phyloP scores from a whole-genome alignment of 2,113 vertebrate genomes.

The Chaenogobius annularis region DNA sequence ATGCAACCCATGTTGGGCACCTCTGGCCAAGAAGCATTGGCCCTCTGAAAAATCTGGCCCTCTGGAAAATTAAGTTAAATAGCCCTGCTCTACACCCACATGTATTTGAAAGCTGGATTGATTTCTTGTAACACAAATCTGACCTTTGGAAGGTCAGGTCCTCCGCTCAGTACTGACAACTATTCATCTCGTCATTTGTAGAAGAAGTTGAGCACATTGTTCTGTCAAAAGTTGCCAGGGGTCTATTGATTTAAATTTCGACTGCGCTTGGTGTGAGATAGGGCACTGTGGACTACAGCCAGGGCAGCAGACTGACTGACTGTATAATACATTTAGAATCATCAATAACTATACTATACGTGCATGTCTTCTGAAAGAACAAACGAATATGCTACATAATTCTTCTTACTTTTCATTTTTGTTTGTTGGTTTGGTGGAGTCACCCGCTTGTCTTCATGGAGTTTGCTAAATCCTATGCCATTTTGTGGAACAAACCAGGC shows the following conservation, averaged over 20 bases:
- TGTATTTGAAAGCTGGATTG: background rate
- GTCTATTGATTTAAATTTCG: background rate
- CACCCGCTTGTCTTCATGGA: no score
- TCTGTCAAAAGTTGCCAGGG: background rate
- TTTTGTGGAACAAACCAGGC: no score
- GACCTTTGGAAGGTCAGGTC: background rate
- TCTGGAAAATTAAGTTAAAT: no score
- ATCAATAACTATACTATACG: background rate
- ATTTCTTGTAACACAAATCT: background rate
- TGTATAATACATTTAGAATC: background rate
- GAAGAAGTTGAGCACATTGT: slow-evolving; percentile 8
- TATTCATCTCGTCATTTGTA: slow-evolving; percentile 1
- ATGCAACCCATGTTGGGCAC: no score
- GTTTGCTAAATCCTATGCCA: no score
- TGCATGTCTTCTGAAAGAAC: no score
- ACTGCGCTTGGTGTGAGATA: background rate
- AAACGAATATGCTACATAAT: no score
- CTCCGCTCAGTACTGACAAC: background rate
- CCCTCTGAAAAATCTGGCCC: no score
- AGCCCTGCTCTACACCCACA: background rate
- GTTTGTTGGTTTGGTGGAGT: no score
- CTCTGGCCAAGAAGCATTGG: no score
- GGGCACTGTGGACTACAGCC: background rate
- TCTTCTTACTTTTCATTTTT: no score
- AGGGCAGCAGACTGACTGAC: background rate